phyloP scores from a whole-genome alignment of 1,140 invertebrate genomes.

The Carcinoscorpius rotundicauda region DNA sequence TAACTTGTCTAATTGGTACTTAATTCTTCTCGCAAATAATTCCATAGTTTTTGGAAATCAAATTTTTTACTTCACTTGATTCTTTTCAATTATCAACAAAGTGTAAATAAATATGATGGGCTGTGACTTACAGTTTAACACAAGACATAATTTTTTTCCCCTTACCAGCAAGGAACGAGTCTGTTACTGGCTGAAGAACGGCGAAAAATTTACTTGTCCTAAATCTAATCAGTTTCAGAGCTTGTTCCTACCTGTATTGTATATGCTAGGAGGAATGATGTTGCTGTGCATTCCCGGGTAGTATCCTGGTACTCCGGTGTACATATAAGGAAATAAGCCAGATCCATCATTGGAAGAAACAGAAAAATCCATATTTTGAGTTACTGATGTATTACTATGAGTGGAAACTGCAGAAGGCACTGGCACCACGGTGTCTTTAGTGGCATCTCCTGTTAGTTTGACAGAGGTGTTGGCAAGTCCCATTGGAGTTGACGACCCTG shows the following conservation, averaged over 20 bases:
- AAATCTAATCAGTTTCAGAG: constrained; percentile 7
- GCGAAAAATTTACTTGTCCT: too few relatives aligned
- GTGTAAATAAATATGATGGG: too few relatives aligned
- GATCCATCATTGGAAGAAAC: constrained; percentile 26
- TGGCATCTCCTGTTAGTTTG: not conserved
- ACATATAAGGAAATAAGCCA: constrained; percentile 36
- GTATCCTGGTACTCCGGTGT: constrained; percentile 31
- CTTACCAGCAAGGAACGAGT: too few relatives aligned
- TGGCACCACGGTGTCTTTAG: not conserved
- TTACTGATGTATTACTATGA: too few relatives aligned
- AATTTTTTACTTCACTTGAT: too few relatives aligned
- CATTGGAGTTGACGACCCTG: not conserved
- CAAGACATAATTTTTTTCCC: too few relatives aligned
- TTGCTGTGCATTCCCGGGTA: constrained; percentile 32
- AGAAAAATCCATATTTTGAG: constrained; percentile 8
- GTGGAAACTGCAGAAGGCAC: not conserved
- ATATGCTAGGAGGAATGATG: constrained; percentile 32
- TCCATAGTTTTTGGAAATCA: too few relatives aligned
- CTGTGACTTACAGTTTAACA: too few relatives aligned
- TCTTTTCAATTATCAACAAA: too few relatives aligned
- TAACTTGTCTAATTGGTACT: too few relatives aligned
- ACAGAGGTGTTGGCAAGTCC: not conserved
- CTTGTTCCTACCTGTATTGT: constrained; percentile 28
- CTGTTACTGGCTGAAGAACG: too few relatives aligned
- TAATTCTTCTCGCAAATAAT: too few relatives aligned